phyloP scores from a whole-genome alignment of 35 echinoderm and acorn worm species.

The Nesometra sesokonis region DNA sequence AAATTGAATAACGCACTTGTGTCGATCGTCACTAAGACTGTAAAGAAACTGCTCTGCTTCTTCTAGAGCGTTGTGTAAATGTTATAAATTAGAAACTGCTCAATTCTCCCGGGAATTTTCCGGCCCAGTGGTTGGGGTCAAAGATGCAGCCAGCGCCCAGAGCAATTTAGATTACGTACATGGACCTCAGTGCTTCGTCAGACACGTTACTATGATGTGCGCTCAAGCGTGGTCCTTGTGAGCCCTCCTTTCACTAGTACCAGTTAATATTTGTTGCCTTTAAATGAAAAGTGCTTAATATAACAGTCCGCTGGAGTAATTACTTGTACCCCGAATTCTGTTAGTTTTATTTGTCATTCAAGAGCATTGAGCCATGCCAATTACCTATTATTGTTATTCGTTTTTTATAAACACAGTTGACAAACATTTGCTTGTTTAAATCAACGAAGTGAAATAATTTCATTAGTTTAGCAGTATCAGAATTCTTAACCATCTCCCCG shows the following conservation, averaged over 20 bases:
- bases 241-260: neutral
- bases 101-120: neutral
- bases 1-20: neutral
- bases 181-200: neutral
- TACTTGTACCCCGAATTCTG: neutral
- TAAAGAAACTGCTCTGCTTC: neutral
- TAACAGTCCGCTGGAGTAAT: neutral
- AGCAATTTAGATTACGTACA: neutral
- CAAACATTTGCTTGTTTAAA: slow-evolving; percentile 1
- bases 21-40: neutral
- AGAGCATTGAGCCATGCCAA: neutral
- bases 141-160: neutral
- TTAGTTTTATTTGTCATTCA: neutral
- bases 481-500: neutral
- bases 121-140: neutral
- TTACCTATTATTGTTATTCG: neutral
- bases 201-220: neutral
- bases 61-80: neutral
- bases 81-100: neutral
- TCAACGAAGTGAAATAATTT: neutral
- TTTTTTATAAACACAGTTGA: neutral
- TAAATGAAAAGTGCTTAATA: neutral
- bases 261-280: neutral
- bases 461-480: neutral
- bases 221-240: neutral